Evolutionary conservation across 64 coral and sea anemone genomes (phyloP).

Genomic region (Stylophora pistillata): DNA sequence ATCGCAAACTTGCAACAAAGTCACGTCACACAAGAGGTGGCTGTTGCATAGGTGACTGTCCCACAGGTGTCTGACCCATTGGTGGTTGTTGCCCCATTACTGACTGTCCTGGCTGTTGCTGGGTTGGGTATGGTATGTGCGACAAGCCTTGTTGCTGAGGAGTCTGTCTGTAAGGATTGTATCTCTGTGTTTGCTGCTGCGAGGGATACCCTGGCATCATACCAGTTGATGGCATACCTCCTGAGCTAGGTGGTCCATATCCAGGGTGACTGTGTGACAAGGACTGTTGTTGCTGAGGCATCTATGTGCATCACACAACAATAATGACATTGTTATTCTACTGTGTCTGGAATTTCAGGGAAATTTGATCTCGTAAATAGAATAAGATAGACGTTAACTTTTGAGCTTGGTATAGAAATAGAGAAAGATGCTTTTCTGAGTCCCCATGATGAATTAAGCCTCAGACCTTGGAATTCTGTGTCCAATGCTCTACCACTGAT

Average conservation of each 20-base stretch:
- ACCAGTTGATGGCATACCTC: conserved; percentile 28
- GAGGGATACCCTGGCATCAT: conserved; percentile 73
- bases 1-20: too few species aligned
- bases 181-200: conserved; percentile 79
- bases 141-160: conserved; percentile 79
- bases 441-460: too few species aligned
- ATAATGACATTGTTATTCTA: background rate
- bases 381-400: too few species aligned
- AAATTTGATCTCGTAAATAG: too few species aligned
- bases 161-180: conserved; percentile 70
- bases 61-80: conserved; percentile 54
- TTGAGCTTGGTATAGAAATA: too few species aligned
- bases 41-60: conserved; percentile 71
- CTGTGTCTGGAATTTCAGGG: too few species aligned
- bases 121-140: conserved; percentile 78
- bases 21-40: conserved; percentile 38
- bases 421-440: too few species aligned
- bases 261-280: conserved; percentile 56
- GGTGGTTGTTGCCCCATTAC: conserved; percentile 34
- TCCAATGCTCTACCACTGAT: too few species aligned
- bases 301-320: conserved; percentile 20
- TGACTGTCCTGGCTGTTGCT: conserved; percentile 63
- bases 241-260: conserved; percentile 38
- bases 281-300: conserved; percentile 55
- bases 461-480: too few species aligned